Percentiles rank a stretch among this genome's conserved stretches.
These are phyloP conservation scores for Neogale vison DNA, from an alignment of 2,113 vertebrate species.

Conservation along the genomic window DNA sequence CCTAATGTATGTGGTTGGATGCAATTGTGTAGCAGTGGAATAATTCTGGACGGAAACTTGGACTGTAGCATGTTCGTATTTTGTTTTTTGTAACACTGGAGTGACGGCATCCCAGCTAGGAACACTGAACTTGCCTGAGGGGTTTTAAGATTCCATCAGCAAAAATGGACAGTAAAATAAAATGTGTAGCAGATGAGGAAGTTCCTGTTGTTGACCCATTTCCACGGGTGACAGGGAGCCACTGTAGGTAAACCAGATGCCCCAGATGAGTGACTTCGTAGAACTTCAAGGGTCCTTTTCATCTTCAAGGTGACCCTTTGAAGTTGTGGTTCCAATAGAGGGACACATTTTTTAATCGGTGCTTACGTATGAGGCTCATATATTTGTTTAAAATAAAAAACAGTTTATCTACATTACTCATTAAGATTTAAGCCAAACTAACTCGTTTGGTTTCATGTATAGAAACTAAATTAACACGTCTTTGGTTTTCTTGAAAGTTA, in stretches of 20 bases:
- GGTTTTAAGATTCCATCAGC: not conserved
- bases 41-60: not conserved
- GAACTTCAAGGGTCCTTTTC: not conserved
- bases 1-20: not conserved
- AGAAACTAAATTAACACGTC: not conserved
- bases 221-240: not conserved
- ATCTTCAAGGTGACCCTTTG: not conserved
- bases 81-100: slow-evolving; percentile 40
- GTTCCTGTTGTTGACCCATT: not conserved
- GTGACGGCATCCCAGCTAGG: accelerated
- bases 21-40: not conserved
- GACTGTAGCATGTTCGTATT: not conserved
- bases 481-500: not conserved
- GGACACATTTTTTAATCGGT: not conserved
- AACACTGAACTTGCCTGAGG: not conserved
- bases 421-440: slow-evolving; percentile 35
- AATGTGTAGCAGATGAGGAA: not conserved
- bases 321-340: not conserved
- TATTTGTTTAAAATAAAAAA: slow-evolving; percentile 1
- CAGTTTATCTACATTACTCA: not conserved
- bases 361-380: not conserved
- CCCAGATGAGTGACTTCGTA: too few species aligned
- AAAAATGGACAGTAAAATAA: not conserved
- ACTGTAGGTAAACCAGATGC: not conserved
- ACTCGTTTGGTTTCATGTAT: not conserved